Evolutionary conservation across 2,797 vertebrate genomes (phyloP).

Genomic region (Fistularia tabacaria): DNA sequence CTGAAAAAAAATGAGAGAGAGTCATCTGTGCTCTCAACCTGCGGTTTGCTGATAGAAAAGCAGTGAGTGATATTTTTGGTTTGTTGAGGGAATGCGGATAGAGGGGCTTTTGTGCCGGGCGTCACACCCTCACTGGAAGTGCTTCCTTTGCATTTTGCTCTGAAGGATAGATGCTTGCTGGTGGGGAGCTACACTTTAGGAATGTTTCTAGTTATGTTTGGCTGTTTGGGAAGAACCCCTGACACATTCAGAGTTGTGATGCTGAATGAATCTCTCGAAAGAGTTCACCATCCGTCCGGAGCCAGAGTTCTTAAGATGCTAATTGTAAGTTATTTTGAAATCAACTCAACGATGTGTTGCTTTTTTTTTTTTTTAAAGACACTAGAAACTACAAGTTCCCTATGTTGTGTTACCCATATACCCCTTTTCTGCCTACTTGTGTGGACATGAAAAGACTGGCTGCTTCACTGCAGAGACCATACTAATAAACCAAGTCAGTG

Average conservation of each 20-base stretch:
- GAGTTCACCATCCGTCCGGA: too few relatives aligned
- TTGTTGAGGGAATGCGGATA: constrained; percentile 40
- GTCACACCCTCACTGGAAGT: constrained; percentile 61
- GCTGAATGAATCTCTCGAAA: neutral
- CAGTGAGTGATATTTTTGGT: constrained; percentile 59
- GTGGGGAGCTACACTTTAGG: constrained; percentile 32
- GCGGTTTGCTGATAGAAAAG: constrained; percentile 48
- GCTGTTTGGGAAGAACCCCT: constrained; percentile 26
- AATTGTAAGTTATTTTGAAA: neutral
- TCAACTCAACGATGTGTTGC: neutral
- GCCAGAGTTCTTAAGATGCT: neutral
- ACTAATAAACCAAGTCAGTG: constrained; percentile 61
- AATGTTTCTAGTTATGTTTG: constrained; percentile 51
- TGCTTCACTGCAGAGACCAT: constrained; percentile 35
- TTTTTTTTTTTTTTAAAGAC: too few relatives aligned
- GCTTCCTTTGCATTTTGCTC: constrained; percentile 48
- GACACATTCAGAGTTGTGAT: constrained; percentile 18
- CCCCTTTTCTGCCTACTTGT: constrained; percentile 24
- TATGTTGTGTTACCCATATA: constrained; percentile 14
- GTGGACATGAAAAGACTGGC: constrained; percentile 42
- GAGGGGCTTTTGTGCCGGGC: constrained; percentile 63
- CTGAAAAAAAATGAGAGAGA: constrained; percentile 23
- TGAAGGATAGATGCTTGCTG: constrained; percentile 29
- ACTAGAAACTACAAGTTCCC: neutral
- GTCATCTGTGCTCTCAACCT: constrained; percentile 7